Conservation (phyloP, 35 echinoderm and acorn worm genomes). For the Lytechinus variegatus region DNA sequence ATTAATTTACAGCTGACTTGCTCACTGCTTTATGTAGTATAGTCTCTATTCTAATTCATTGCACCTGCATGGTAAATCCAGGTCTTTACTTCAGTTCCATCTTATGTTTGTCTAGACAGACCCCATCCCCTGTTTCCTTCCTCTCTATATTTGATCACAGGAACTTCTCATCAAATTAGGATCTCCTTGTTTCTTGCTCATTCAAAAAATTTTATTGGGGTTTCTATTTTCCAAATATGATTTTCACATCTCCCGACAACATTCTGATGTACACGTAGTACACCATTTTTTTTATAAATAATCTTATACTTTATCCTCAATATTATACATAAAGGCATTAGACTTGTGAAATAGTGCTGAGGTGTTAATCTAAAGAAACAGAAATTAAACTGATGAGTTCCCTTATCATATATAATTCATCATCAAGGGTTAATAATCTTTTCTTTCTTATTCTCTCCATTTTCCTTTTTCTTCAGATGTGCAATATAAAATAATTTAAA, state of each 20-base stretch:
- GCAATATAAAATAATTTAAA: too few relatives aligned
- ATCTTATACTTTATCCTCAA: neutral
- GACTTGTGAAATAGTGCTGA: neutral
- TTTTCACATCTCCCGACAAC: neutral
- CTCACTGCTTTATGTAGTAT: neutral
- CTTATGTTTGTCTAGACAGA: constrained; percentile 45
- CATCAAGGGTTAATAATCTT: neutral
- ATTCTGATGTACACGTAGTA: neutral
- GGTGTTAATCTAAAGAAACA: neutral
- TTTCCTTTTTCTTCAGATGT: too few relatives aligned
- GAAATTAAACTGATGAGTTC: neutral
- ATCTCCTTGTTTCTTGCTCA: neutral
- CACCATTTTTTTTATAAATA: neutral
- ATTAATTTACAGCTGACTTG: neutral
- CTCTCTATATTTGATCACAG: constrained; percentile 32
- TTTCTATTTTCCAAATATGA: neutral
- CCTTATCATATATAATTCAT: neutral
- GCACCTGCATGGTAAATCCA: constrained; percentile 17
- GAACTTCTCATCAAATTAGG: constrained; percentile 27
- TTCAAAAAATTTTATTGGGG: neutral
- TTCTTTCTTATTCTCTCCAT: too few relatives aligned
- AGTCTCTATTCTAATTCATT: neutral
- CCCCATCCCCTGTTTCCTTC: constrained; percentile 43
- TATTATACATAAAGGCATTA: neutral
- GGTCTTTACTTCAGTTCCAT: neutral